Percentiles rank a stretch among this genome's conserved stretches.
phyloP scores from a whole-genome alignment of 2,888 invertebrate species.

The Sinotaia quadrata region DNA sequence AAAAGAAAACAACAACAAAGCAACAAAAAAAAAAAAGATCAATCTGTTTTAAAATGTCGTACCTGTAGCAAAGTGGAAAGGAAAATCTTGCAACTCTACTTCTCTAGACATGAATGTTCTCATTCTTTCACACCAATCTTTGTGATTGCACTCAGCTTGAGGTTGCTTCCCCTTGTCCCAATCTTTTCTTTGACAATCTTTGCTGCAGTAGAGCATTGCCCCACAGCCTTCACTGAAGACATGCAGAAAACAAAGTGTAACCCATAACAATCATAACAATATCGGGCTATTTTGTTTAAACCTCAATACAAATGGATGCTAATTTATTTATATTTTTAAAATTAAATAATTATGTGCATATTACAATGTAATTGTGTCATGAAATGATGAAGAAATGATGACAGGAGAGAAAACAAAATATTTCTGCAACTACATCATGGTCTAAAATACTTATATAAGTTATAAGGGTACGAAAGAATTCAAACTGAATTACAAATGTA shows the following conservation, averaged over 20 bases:
- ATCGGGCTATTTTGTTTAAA: too few species aligned
- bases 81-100: conserved; percentile 40
- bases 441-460: too few species aligned
- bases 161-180: conserved; percentile 32
- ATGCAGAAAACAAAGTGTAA: too few species aligned
- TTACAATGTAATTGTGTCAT: too few species aligned
- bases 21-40: neutral
- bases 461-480: too few species aligned
- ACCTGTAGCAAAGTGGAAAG: conserved; percentile 51
- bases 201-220: conserved; percentile 52
- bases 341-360: too few species aligned
- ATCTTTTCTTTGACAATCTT: conserved; percentile 44
- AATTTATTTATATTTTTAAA: too few species aligned
- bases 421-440: too few species aligned
- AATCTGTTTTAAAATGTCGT: neutral
- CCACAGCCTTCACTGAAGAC: conserved; percentile 42
- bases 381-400: neutral
- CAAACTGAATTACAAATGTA: too few species aligned
- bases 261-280: too few species aligned
- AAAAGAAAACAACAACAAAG: neutral
- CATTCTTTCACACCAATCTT: conserved; percentile 48
- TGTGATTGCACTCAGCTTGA: conserved; percentile 39
- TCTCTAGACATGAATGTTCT: conserved; percentile 44
- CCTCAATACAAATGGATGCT: too few species aligned
- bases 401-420: too few species aligned